Percentiles rank a stretch among this genome's conserved stretches.
These are phyloP conservation scores for Ennomos quercinarius DNA, from an alignment of 2,888 invertebrate genomes.

Conservation along the genomic window DNA sequence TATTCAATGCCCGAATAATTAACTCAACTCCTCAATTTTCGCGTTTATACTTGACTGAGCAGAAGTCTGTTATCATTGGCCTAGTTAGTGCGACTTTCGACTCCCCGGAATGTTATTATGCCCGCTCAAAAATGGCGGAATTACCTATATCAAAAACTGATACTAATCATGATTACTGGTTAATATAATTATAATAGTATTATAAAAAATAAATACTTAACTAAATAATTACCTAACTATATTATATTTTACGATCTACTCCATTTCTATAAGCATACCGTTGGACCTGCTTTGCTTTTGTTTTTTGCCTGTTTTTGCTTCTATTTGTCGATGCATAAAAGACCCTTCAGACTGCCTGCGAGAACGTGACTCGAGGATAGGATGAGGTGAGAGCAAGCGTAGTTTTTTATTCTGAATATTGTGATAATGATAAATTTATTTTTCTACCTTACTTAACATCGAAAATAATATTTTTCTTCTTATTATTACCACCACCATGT, in stretches of 20 bases:
- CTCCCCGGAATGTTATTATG: not conserved
- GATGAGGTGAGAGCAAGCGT: conserved; percentile 27
- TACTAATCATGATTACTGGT: no score
- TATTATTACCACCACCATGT: no score
- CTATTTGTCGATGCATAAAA: conserved; percentile 15
- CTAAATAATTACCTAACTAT: no score
- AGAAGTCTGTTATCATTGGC: conserved; percentile 8
- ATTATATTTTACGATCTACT: not conserved
- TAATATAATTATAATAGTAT: no score
- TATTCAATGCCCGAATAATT: conserved; percentile 66
- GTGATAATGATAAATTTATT: no score
- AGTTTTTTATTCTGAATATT: not conserved
- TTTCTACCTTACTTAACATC: no score
- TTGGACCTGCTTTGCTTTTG: not conserved
- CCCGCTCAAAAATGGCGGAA: not conserved
- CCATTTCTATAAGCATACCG: conserved; percentile 4
- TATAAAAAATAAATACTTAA: no score
- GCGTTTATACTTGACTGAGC: conserved; percentile 12
- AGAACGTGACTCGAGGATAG: conserved; percentile 23
- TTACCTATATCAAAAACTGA: conserved; percentile 1
- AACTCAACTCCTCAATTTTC: conserved; percentile 24
- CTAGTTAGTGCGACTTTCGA: conserved; percentile 2
- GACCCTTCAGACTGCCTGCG: conserved; percentile 35
- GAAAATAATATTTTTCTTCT: no score
- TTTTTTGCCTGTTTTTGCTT: no score